phyloP scores from a whole-genome alignment of 2,797 vertebrate species.

The Coccyzus lansbergi region DNA sequence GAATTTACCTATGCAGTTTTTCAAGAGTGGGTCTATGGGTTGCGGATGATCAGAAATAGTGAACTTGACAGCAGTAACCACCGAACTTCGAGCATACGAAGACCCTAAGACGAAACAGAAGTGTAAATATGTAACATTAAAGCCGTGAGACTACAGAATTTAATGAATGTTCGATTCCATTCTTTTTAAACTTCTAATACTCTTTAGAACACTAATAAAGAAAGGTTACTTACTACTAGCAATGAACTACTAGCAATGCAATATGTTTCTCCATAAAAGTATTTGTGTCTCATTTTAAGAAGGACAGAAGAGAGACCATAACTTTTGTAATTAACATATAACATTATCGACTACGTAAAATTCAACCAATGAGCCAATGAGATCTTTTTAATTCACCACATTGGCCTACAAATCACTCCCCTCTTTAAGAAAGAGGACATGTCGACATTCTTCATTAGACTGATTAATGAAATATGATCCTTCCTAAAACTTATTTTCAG shows the following conservation, averaged over 20 bases:
- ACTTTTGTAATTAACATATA: neutral
- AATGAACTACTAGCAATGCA: neutral
- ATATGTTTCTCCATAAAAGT: neutral
- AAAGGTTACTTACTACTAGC: neutral
- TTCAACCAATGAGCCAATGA: neutral
- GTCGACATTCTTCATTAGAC: neutral
- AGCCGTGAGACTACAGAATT: neutral
- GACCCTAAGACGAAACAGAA: slow-evolving; percentile 82
- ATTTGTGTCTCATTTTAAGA: neutral
- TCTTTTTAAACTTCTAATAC: neutral
- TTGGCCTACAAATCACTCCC: neutral
- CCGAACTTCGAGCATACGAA: slow-evolving; percentile 95
- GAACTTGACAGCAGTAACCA: slow-evolving; percentile 98
- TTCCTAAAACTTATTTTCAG: neutral
- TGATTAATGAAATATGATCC: neutral
- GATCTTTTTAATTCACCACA: neutral
- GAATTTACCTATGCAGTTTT: slow-evolving; percentile 95
- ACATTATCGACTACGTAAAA: neutral
- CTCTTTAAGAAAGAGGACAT: neutral
- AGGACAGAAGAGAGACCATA: accelerated
- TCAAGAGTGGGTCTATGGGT: slow-evolving; percentile 94
- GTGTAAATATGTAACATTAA: neutral
- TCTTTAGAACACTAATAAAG: neutral
- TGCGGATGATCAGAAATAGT: slow-evolving; percentile 98
- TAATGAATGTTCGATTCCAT: neutral